Base-by-base conservation (phyloP, 2,888 invertebrate genomes). In the Poecilobothrus nobilitatus region DNA sequence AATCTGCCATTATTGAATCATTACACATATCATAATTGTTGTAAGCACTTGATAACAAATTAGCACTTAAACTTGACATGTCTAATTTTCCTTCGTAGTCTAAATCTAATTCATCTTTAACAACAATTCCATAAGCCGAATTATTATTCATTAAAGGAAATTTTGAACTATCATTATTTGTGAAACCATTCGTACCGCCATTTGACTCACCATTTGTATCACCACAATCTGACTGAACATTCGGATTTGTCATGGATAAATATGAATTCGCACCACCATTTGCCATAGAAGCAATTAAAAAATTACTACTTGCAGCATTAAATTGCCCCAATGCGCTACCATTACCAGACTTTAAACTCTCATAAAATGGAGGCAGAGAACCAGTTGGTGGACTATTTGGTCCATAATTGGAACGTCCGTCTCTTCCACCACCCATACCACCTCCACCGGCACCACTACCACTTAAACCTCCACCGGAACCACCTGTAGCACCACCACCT, bases 311-410 rank as follows among this genome's bases (percentile, higher is more conserved):
- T 3, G 76, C 74, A 10, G 88, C 88, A 76, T 89, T 90, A 76
- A 88, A 84, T 73, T 85, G 86, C 66, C 85, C 84, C 15, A 87
- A 86, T 73, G 90, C 91, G 18, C 92, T 91, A n/a, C 87, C 85
- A 72, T 89, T 90, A 8, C 91, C 91, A 67, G 89, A 88, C 80
- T 94, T 94, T 0, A 94, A 84, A 12, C 91, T 91, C 81, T 93
- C 93, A 79, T 93, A 93, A 77, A 94, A 94, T 1, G 93, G 93
- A n/a, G 94, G 94, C 71, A 94, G 83, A 67, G 92, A 91, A 18
- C 92, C 92, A 0, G 92, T 92, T 1, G 93, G 93, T 67, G 93
- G 93, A 75, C 92, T 93, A 74, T 91, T 92, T 9, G 93, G 93
- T 3, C 92, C 92, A 78, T 93, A 93, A 79, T 92, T 92, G 71